Base-by-base conservation (phyloP, 64 coral and sea anemone genomes). In the Montipora capricornis region DNA sequence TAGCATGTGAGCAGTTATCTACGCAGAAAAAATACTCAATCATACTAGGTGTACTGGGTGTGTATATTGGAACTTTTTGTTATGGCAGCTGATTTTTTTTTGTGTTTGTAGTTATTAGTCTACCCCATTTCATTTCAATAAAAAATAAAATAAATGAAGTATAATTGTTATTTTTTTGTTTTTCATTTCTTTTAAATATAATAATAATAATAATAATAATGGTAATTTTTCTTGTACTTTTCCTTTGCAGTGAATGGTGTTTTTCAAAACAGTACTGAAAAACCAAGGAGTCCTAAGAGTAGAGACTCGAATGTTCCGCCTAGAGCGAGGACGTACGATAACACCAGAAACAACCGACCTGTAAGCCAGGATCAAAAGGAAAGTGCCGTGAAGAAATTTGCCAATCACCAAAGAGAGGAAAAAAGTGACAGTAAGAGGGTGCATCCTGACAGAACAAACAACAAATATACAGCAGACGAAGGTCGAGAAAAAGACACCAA, bases 231-330 rank as follows among this genome's bases (percentile, higher is more conserved):
- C 15, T 61, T 15, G 17, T n/a, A 20, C 6, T 10, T 22, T 85
- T 71, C 10, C 50, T 20, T 86, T 50, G 13, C 45, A 86, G 82
- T 86, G 19, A 86, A 86, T 86, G 82, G 82, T 22, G 66, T 86
- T 19, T 19, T 73, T 20, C 82, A 86, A 70, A 71, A 22, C 47
- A 86, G 66, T 44, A 52, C 44, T 10, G 82, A 86, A 14, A 86
- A 52, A 71, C 66, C 62, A 1, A 86, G 60, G 49, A 20, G 46
- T 73, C 10, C 44, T 9, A 60, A 71, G 11, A 50, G 17, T 45
- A 86, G 47, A 22, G 82, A 86, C 8, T 8, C 45, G 4, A 71
- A 20, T 47, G 16, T 45, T 49, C 82, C 82, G 49, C 44, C 17
- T 17, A 70, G 47, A 86, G 67, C 64, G 16, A 86, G 64, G 71